A percentile compares a stretch with the other conserved stretches of the same genome.
Evolutionary conservation across 2,797 vertebrate genomes (phyloP).

Genomic region (Pelobates cultripes): DNA sequence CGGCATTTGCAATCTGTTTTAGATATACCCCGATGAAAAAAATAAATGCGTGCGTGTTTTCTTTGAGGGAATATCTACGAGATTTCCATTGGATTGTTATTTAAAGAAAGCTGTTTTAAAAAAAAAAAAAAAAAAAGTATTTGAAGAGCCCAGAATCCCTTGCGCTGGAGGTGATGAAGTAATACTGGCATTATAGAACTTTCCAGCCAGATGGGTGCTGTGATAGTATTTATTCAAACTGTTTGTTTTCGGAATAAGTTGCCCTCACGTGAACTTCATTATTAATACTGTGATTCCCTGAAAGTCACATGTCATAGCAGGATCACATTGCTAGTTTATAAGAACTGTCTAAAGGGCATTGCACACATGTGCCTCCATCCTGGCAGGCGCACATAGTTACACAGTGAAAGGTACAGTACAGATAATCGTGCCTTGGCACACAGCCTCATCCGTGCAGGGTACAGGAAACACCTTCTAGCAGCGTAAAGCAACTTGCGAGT

Average conservation of each 20-base stretch:
- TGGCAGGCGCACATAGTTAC: background rate
- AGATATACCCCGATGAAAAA: too few species aligned
- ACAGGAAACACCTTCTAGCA: background rate
- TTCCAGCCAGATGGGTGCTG: background rate
- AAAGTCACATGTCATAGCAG: background rate
- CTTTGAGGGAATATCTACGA: too few species aligned
- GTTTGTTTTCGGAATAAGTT: background rate
- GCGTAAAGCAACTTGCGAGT: background rate
- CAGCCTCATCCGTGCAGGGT: background rate
- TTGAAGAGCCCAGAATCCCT: too few species aligned
- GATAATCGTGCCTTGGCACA: constrained; percentile 3
- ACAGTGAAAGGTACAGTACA: constrained; percentile 2
- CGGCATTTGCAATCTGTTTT: too few species aligned
- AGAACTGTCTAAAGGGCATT: background rate
- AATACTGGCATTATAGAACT: background rate
- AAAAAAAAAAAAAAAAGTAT: too few species aligned
- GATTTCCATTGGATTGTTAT: too few species aligned
- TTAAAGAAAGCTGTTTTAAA: too few species aligned
- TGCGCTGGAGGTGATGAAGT: too few species aligned
- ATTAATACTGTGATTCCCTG: background rate
- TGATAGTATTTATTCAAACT: background rate
- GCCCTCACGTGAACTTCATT: constrained; percentile 1
- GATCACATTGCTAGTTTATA: background rate
- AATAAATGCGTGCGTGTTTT: too few species aligned
- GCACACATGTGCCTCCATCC: background rate